Conservation (phyloP, 2,797 vertebrate genomes). For the Pogoniulus pusillus region DNA sequence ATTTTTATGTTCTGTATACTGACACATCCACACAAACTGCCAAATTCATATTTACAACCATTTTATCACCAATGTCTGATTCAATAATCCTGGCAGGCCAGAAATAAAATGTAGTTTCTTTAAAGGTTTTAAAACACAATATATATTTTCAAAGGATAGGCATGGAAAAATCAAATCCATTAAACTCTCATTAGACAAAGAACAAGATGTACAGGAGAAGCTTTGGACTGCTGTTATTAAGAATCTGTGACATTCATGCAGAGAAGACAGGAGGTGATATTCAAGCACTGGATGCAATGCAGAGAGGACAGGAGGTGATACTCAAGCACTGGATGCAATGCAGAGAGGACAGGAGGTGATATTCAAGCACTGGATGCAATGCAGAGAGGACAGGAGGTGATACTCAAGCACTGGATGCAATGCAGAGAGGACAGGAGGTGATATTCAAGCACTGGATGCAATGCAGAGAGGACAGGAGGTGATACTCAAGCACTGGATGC, state of each 20-base stretch:
- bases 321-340: too few relatives aligned
- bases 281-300: too few relatives aligned
- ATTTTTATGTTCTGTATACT: background rate
- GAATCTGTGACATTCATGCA: background rate
- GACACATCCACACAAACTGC: background rate
- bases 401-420: too few relatives aligned
- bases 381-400: too few relatives aligned
- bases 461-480: too few relatives aligned
- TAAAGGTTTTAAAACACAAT: background rate
- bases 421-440: too few relatives aligned
- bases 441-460: too few relatives aligned
- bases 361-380: too few relatives aligned
- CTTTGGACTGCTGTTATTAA: conserved; percentile 27
- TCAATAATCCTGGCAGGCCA: background rate
- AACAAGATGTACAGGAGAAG: background rate
- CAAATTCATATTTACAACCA: background rate
- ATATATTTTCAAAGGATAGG: background rate
- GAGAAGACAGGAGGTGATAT: conserved; percentile 18
- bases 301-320: too few relatives aligned
- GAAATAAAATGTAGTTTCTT: background rate
- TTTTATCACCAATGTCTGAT: background rate
- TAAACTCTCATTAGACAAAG: conserved; percentile 2
- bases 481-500: too few relatives aligned
- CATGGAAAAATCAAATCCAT: background rate
- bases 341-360: too few relatives aligned